Percentiles rank a stretch among this genome's conserved stretches.
Conservation (phyloP, 2,113 vertebrate genomes). For the Ceyx melanurus region DNA sequence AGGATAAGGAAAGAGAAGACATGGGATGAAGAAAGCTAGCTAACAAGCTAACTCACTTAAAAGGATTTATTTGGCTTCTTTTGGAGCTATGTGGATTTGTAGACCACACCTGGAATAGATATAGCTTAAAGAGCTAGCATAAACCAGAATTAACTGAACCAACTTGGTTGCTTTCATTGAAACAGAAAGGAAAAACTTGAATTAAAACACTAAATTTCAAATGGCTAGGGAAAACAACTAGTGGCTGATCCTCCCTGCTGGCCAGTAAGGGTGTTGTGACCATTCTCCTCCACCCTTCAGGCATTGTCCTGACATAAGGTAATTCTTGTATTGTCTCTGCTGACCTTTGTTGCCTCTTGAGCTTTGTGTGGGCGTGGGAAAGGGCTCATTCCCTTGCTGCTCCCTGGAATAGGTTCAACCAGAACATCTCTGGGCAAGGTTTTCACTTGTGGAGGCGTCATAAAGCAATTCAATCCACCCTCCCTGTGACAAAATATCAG, state of each 20-base stretch:
- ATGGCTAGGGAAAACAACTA: not conserved
- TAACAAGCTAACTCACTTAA: not conserved
- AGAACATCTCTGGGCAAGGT: not conserved
- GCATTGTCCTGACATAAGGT: not conserved
- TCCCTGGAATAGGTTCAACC: not conserved
- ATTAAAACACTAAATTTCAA: not conserved
- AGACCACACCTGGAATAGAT: not conserved
- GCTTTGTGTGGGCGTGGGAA: not conserved
- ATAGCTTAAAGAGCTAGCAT: not conserved
- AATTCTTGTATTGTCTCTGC: not conserved
- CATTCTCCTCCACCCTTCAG: not conserved
- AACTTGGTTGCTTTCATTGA: not conserved
- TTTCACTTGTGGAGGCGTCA: not conserved
- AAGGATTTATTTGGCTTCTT: not conserved
- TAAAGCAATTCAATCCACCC: not conserved
- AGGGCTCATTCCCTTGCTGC: not conserved
- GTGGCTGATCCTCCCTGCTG: not conserved
- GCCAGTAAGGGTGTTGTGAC: not conserved
- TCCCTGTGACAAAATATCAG: not conserved
- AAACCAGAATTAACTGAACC: not conserved
- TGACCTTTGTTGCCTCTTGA: not conserved
- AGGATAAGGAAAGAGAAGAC: not conserved
- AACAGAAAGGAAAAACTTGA: not conserved
- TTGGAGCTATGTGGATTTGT: not conserved
- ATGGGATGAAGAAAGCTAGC: not conserved